Evolutionary conservation across 2,888 invertebrate genomes (phyloP).

Genomic region (Idaea aversata): DNA sequence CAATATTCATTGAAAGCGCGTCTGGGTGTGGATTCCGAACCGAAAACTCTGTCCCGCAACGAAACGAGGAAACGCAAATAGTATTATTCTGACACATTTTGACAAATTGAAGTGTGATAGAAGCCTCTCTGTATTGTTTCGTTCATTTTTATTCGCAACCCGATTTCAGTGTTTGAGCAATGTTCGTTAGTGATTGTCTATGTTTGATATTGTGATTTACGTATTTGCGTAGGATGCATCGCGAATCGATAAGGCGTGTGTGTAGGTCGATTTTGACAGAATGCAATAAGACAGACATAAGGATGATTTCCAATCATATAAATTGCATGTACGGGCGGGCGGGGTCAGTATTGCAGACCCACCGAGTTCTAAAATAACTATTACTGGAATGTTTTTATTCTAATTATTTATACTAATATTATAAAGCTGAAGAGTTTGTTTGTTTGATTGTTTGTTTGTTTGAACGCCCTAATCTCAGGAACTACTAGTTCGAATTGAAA

Average conservation of each 20-base stretch:
- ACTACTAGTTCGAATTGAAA: no score
- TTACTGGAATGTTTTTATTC: no score
- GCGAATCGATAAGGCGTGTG: slow-evolving; percentile 56
- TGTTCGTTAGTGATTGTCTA: slow-evolving; percentile 72
- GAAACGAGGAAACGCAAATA: slow-evolving; percentile 46
- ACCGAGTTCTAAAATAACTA: no score
- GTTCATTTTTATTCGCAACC: slow-evolving; percentile 65
- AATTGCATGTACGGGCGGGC: no score
- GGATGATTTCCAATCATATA: not conserved
- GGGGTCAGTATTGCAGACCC: no score
- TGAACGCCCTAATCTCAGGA: no score
- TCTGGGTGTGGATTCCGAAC: slow-evolving; percentile 45
- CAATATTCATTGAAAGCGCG: slow-evolving; percentile 56
- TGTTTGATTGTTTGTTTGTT: no score
- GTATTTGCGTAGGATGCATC: slow-evolving; percentile 56
- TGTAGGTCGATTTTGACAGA: slow-evolving; percentile 8
- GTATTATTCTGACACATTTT: slow-evolving; percentile 61
- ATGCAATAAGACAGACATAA: not conserved
- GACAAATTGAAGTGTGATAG: slow-evolving; percentile 68
- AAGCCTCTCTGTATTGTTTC: slow-evolving; percentile 54
- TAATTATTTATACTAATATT: no score
- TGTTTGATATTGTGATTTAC: slow-evolving; percentile 65
- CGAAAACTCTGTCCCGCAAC: slow-evolving; percentile 31
- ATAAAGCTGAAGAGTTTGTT: no score
- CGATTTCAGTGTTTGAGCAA: slow-evolving; percentile 63